Evolutionary conservation across 2,113 vertebrate species (phyloP).

Genomic region (Corythornis vintsioides): DNA sequence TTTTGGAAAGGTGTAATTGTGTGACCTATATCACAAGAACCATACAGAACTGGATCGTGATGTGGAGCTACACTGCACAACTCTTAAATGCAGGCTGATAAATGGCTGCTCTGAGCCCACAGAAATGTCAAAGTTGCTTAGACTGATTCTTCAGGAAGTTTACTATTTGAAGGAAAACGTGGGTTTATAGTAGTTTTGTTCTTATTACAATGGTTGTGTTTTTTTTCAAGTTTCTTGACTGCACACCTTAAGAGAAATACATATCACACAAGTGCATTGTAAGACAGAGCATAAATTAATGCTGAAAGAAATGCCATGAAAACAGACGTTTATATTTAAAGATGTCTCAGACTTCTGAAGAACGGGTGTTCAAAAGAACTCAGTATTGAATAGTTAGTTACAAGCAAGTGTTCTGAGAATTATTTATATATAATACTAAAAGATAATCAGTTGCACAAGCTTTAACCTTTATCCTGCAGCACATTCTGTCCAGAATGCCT

Average conservation of each 20-base stretch:
- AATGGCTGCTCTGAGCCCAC: background rate
- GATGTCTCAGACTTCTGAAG: background rate
- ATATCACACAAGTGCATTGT: background rate
- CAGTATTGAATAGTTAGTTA: background rate
- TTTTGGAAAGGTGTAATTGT: background rate
- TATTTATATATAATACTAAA: background rate
- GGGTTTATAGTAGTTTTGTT: conserved; percentile 31
- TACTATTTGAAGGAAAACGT: background rate
- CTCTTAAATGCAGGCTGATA: background rate
- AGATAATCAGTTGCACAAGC: background rate
- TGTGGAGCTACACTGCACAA: background rate
- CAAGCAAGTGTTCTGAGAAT: background rate
- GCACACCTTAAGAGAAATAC: background rate
- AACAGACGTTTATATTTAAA: background rate
- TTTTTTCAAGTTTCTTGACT: background rate
- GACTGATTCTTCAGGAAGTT: background rate
- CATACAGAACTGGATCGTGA: background rate
- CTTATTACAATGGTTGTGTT: background rate
- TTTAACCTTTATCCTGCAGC: background rate
- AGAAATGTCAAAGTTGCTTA: conserved; percentile 45
- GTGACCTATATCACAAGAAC: background rate
- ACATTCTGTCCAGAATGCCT: background rate
- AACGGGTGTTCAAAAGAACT: background rate
- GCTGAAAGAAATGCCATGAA: background rate
- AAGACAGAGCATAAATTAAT: background rate